Base-by-base conservation (phyloP, 2,888 invertebrate species). In the Odontocolon sp. region DNA sequence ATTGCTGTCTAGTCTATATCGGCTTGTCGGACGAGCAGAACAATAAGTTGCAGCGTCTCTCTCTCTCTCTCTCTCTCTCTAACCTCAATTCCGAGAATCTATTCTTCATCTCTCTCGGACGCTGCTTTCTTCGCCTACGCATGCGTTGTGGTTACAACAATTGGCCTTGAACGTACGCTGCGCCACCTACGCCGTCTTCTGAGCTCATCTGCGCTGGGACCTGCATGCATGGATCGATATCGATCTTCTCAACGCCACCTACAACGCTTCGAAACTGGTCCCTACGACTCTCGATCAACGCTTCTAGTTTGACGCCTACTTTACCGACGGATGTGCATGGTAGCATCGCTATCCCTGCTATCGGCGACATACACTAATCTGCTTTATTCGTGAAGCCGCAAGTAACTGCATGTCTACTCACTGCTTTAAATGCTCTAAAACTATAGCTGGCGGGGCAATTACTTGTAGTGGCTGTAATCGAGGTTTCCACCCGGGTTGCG, bases 1-100 rank as follows among this genome's bases (percentile, higher is more conserved):
- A n/a, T n/a, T n/a, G n/a, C n/a, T n/a, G n/a, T n/a, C n/a, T n/a
- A n/a, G n/a, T n/a, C n/a, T n/a, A n/a, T n/a, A n/a, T n/a, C n/a
- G n/a, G n/a, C n/a, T n/a, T n/a, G n/a, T n/a, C n/a, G n/a, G 40
- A 74, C 67, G 14, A 69, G 23, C 14, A 63, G 33, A 45, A n/a
- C n/a, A n/a, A n/a, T n/a, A n/a, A n/a, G n/a, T n/a, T n/a, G 45
- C 36, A 4, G 54, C 45, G 2, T 47, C 1, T 1, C 8, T 16
- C 8, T 8, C n/a, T n/a, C n/a, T n/a, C n/a, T n/a, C n/a, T n/a
- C n/a, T n/a, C n/a, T n/a, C n/a, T n/a, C n/a, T n/a, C 6, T 16
- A 42, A 16, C 40, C 40, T 42, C 40, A 42, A 16, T 5, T 2
- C 8, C 16, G 6, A 16, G 16, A 11, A 4, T 14, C 16, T 6